Evolutionary conservation across 2,888 invertebrate species (phyloP).

Genomic region (Caenorhabditis virilis): DNA sequence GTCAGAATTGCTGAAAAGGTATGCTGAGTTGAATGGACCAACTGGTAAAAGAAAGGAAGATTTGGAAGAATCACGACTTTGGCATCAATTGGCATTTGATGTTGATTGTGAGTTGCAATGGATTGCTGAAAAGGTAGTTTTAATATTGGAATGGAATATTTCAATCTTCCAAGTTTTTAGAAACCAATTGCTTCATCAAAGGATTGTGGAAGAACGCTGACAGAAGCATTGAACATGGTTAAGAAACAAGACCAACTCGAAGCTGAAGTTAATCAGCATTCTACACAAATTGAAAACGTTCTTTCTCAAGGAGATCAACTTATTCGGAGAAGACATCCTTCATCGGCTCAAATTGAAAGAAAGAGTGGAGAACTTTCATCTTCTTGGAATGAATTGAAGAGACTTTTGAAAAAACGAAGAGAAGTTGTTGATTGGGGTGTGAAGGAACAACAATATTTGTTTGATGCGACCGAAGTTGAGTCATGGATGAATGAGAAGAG

Average conservation of each 20-base stretch:
- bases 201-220: constrained; percentile 81
- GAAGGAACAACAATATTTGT: constrained; percentile 80
- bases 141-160: no score
- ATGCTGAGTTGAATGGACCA: constrained; percentile 75
- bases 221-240: constrained; percentile 86
- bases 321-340: constrained; percentile 81
- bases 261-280: constrained; percentile 85
- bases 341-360: constrained; percentile 79
- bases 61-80: constrained; percentile 85
- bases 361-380: constrained; percentile 75
- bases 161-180: no score
- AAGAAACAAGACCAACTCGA: constrained; percentile 90
- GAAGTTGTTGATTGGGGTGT: constrained; percentile 78
- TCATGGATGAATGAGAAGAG: constrained; percentile 88
- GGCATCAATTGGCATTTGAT: constrained; percentile 91
- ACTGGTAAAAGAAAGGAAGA: constrained; percentile 78
- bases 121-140: constrained; percentile 90
- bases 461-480: constrained; percentile 73
- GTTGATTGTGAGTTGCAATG: constrained; percentile 90
- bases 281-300: constrained; percentile 83
- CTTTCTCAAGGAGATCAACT: constrained; percentile 80
- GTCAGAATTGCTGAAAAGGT: constrained; percentile 35
- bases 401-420: constrained; percentile 48
- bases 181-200: constrained; percentile 79
- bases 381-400: constrained; percentile 70